Conservation (phyloP, 2,797 vertebrate species). For the Acrossocheilus wenchowensis region DNA sequence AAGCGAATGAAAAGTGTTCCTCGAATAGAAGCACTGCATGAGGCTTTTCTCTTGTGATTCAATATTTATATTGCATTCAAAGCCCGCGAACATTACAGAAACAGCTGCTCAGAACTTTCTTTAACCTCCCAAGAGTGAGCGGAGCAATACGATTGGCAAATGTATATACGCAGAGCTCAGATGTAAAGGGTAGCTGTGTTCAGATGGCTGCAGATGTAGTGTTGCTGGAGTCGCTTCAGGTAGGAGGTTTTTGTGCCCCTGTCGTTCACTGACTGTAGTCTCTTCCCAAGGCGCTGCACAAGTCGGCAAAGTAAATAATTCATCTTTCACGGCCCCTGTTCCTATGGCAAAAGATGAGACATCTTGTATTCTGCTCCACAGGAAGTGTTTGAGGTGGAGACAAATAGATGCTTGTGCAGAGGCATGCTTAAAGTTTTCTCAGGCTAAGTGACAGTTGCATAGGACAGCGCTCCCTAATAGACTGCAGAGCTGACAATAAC, state of each 20-base stretch:
- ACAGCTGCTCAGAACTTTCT: constrained; percentile 31
- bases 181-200: constrained; percentile 33
- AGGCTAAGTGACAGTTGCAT: constrained; percentile 53
- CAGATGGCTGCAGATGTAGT: constrained; percentile 6
- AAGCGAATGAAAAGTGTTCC: not conserved
- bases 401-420: constrained; percentile 51
- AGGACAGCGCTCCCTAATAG: constrained; percentile 51
- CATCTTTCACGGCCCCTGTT: constrained; percentile 59
- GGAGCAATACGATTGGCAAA: constrained; percentile 5
- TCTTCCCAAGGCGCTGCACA: constrained; percentile 49
- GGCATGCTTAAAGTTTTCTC: constrained; percentile 58
- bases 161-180: constrained; percentile 34
- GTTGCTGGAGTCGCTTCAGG: constrained; percentile 48
- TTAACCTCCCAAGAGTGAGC: constrained; percentile 25
- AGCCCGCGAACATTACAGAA: constrained; percentile 5
- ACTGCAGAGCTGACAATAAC: constrained; percentile 51
- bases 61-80: constrained; percentile 49
- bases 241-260: constrained; percentile 42
- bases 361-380: constrained; percentile 55
- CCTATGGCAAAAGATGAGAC: constrained; percentile 56
- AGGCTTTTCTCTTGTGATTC: constrained; percentile 40
- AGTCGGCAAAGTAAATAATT: constrained; percentile 65
- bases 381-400: constrained; percentile 60
- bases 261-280: constrained; percentile 44
- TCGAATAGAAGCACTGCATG: constrained; percentile 24